These are phyloP conservation scores for Pogonognathellus flavescens DNA, from an alignment of 1,140 invertebrate species.

Conservation along the genomic window DNA sequence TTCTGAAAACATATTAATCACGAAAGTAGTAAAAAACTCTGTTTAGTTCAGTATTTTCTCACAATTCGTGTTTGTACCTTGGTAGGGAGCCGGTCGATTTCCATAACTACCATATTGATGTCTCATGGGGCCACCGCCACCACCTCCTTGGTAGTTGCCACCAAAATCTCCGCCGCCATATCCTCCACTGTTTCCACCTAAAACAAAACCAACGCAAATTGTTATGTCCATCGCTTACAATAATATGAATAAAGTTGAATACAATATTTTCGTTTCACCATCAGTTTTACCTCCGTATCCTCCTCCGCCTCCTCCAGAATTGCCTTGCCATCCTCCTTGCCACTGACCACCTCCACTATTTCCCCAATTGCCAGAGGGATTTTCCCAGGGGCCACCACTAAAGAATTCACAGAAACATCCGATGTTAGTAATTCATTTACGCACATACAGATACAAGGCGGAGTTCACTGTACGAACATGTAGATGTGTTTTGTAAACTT, in stretches of 20 bases:
- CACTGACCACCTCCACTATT: conserved; percentile 63
- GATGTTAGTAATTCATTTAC: background rate
- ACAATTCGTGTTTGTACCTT: conserved; percentile 58
- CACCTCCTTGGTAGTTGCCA: conserved; percentile 67
- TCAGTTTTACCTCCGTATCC: conserved; percentile 70
- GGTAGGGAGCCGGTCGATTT: conserved; percentile 66
- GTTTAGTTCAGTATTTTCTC: too few species aligned
- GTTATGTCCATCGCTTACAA: background rate
- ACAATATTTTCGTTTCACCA: conserved; percentile 23
- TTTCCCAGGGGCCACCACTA: conserved; percentile 65
- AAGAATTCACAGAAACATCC: background rate
- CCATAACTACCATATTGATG: conserved; percentile 63
- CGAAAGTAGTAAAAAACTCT: too few species aligned
- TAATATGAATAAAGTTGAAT: background rate
- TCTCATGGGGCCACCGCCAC: conserved; percentile 67
- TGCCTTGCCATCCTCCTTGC: conserved; percentile 64
- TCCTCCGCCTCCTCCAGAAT: conserved; percentile 70
- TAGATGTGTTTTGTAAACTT: too few species aligned
- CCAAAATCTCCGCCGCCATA: conserved; percentile 65
- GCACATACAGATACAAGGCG: too few species aligned
- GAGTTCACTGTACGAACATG: too few species aligned
- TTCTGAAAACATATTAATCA: background rate
- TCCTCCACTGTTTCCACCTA: conserved; percentile 58
- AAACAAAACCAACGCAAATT: background rate
- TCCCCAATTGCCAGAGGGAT: conserved; percentile 59